Conservation (phyloP, 2,888 invertebrate species). For the Drosophila antonietae region DNA sequence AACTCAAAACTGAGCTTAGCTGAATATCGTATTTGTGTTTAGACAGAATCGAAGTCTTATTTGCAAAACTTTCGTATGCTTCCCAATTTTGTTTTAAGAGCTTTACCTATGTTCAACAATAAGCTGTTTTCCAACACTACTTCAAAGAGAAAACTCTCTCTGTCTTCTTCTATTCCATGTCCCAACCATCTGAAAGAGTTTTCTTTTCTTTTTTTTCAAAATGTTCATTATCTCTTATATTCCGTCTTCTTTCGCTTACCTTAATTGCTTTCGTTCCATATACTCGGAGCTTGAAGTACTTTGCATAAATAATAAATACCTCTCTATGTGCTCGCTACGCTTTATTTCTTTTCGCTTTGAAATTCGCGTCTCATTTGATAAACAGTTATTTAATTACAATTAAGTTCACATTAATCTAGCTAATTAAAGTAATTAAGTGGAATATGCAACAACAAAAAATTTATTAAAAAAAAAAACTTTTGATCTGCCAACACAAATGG, state of each 20-base stretch:
- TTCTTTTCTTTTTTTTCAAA: no score
- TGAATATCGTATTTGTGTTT: no score
- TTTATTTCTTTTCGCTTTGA: background rate
- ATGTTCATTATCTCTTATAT: background rate
- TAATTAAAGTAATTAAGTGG: conserved; percentile 45
- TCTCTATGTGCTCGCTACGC: background rate
- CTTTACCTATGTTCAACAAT: no score
- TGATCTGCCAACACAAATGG: conserved; percentile 49
- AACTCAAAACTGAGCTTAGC: background rate
- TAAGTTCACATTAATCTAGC: conserved; percentile 24
- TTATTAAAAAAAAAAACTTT: conserved; percentile 23
- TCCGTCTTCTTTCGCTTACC: no score
- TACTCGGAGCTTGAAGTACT: background rate
- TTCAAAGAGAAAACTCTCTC: background rate
- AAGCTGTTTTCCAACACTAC: background rate
- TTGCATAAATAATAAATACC: conserved; percentile 5
- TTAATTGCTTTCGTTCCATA: background rate
- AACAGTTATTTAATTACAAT: conserved; percentile 22
- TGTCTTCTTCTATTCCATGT: background rate
- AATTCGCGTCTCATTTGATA: background rate
- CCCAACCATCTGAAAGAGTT: background rate
- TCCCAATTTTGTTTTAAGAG: no score
- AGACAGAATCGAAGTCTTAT: no score
- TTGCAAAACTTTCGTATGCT: no score
- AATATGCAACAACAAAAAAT: conserved; percentile 13